Evolutionary conservation across 2,888 invertebrate species (phyloP).

Genomic region (Bhutanitis thaidina): DNA sequence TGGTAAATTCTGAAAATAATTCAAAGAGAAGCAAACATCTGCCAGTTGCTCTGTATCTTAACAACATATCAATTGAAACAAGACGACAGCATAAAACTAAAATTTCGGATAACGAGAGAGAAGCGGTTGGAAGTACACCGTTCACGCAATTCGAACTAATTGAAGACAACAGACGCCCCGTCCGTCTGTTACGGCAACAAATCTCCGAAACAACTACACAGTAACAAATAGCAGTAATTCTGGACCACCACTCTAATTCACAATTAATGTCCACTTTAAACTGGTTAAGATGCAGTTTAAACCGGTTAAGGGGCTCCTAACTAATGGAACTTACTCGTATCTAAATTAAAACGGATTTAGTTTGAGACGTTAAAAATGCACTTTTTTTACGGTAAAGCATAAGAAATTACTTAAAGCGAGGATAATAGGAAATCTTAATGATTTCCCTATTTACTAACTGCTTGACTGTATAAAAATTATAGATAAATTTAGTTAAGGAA

Average conservation of each 20-base stretch:
- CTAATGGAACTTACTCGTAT: conserved; percentile 20
- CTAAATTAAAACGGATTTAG: conserved; percentile 24
- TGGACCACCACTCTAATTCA: conserved; percentile 47
- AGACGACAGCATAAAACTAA: no score
- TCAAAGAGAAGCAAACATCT: no score
- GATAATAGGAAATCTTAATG: not conserved
- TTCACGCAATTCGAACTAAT: conserved; percentile 20
- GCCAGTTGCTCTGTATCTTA: no score
- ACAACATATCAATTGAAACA: no score
- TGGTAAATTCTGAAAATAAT: no score
- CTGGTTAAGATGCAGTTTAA: conserved; percentile 45
- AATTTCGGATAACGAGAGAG: not conserved
- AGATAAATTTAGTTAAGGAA: no score
- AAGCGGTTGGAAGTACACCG: not conserved
- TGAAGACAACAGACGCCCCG: conserved; percentile 25
- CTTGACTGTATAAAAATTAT: not conserved
- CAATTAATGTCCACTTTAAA: conserved; percentile 51
- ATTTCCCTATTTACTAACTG: not conserved
- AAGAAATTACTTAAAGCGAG: conserved; percentile 5
- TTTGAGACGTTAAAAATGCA: conserved; percentile 9
- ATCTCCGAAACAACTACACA: conserved; percentile 42
- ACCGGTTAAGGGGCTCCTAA: conserved; percentile 37
- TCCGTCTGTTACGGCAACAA: conserved; percentile 25
- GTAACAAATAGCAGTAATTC: conserved; percentile 51
- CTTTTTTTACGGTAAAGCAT: conserved; percentile 7